phyloP scores from a whole-genome alignment of 2,888 invertebrate species.

The Chouioia cunea region DNA sequence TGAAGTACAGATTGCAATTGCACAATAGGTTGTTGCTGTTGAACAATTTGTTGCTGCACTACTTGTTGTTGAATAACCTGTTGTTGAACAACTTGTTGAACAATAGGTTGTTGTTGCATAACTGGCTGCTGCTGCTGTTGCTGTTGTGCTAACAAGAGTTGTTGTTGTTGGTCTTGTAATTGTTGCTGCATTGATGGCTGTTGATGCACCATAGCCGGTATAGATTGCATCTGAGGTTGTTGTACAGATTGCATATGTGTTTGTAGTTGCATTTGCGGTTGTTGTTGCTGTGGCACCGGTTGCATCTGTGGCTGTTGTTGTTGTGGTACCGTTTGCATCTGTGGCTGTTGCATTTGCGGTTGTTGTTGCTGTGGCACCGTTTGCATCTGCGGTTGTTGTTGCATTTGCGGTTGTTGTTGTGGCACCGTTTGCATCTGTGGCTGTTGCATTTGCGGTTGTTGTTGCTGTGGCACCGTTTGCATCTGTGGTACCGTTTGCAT shows the following conservation, averaged over 20 bases:
- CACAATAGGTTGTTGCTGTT: slow-evolving; percentile 20
- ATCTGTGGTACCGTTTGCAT: too few species aligned
- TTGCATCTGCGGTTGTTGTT: slow-evolving; percentile 28
- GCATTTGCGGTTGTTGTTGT: slow-evolving; percentile 49
- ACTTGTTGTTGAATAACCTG: slow-evolving; percentile 30
- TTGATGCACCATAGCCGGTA: slow-evolving; percentile 57
- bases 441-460: slow-evolving; percentile 45
- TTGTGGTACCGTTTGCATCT: slow-evolving; percentile 45
- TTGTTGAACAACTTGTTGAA: slow-evolving; percentile 15
- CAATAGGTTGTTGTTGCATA: slow-evolving; percentile 49
- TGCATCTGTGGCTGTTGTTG: slow-evolving; percentile 47
- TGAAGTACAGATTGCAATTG: slow-evolving; percentile 29
- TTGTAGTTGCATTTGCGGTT: slow-evolving; percentile 50
- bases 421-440: slow-evolving; percentile 45
- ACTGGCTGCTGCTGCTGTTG: slow-evolving; percentile 54
- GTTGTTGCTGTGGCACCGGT: slow-evolving; percentile 39
- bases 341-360: slow-evolving; percentile 24
- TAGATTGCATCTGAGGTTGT: slow-evolving; percentile 57
- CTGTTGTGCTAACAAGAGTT: slow-evolving; percentile 49
- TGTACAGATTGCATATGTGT: slow-evolving; percentile 55
- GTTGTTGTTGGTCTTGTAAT: slow-evolving; percentile 53
- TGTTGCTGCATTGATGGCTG: slow-evolving; percentile 56
- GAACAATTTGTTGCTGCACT: slow-evolving; percentile 33
- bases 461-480: too few species aligned
- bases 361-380: slow-evolving; percentile 48